Evolutionary conservation across 2,888 invertebrate genomes (phyloP).

Genomic region (Sinodicranocentrus sp.): DNA sequence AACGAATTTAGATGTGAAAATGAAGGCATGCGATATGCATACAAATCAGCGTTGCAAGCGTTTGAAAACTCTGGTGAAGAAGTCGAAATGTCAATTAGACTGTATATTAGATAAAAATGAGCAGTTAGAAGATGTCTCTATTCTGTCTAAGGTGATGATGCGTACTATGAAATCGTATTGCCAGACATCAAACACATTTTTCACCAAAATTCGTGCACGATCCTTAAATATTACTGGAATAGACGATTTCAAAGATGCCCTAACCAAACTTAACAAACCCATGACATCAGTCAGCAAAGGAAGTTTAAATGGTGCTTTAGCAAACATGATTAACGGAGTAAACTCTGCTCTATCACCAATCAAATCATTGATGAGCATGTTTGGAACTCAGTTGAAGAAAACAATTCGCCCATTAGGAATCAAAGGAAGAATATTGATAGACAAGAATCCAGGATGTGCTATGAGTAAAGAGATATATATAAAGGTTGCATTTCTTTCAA

Average conservation of each 20-base stretch:
- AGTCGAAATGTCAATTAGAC: too few species aligned
- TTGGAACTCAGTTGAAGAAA: background rate
- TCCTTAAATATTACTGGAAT: background rate
- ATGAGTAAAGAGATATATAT: constrained; percentile 35
- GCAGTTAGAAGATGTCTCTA: too few species aligned
- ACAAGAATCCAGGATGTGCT: constrained; percentile 36
- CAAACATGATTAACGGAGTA: constrained; percentile 8
- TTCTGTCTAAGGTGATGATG: too few species aligned
- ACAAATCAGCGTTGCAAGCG: too few species aligned
- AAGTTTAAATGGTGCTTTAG: background rate
- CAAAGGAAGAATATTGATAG: constrained; percentile 15
- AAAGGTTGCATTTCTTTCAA: too few species aligned
- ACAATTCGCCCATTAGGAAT: background rate
- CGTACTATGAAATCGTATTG: background rate
- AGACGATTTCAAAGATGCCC: background rate
- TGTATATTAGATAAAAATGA: too few species aligned
- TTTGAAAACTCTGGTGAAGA: too few species aligned
- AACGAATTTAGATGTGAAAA: too few species aligned
- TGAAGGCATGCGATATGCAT: too few species aligned
- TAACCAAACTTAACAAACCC: background rate
- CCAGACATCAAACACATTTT: background rate
- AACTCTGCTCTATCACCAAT: background rate
- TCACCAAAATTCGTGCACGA: background rate
- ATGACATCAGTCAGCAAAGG: background rate
- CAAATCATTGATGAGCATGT: background rate